Percentiles rank a stretch among this genome's conserved stretches.
These are phyloP conservation scores for Epinephelus awoara DNA, from an alignment of 2,797 vertebrate species.

Conservation along the genomic window DNA sequence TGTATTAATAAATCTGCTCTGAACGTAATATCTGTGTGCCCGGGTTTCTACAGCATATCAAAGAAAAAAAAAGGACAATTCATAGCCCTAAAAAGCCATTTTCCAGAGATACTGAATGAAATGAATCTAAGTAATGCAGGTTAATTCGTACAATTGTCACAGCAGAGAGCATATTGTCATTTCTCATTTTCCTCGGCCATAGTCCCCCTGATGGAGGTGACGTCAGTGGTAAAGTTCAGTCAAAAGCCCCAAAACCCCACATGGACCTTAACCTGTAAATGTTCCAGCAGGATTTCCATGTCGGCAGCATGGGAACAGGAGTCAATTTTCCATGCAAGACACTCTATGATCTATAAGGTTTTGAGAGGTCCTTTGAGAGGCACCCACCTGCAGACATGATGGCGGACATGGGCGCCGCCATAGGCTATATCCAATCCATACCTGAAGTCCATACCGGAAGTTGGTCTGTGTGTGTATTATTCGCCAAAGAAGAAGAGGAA, in stretches of 20 bases:
- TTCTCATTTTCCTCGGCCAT: slow-evolving; percentile 65
- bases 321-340: slow-evolving; percentile 51
- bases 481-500: too few species aligned
- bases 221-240: slow-evolving; percentile 69
- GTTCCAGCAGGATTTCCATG: slow-evolving; percentile 46
- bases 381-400: too few species aligned
- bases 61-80: slow-evolving; percentile 73
- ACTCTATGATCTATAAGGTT: slow-evolving; percentile 33
- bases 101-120: slow-evolving; percentile 75
- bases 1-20: slow-evolving; percentile 72
- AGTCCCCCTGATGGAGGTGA: slow-evolving; percentile 53
- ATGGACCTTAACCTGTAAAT: slow-evolving; percentile 61
- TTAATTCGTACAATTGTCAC: slow-evolving; percentile 85
- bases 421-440: too few species aligned
- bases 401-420: too few species aligned
- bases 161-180: slow-evolving; percentile 86
- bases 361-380: slow-evolving; percentile 31
- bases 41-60: slow-evolving; percentile 69
- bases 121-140: slow-evolving; percentile 78
- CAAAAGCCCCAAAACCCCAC: slow-evolving; percentile 47
- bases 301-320: slow-evolving; percentile 37
- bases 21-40: slow-evolving; percentile 77
- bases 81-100: slow-evolving; percentile 74
- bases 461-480: too few species aligned
- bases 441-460: too few species aligned